Percentiles rank a stretch among this genome's conserved stretches.
Conservation (phyloP, 2,888 invertebrate genomes). For the Stenodema calcarata region DNA sequence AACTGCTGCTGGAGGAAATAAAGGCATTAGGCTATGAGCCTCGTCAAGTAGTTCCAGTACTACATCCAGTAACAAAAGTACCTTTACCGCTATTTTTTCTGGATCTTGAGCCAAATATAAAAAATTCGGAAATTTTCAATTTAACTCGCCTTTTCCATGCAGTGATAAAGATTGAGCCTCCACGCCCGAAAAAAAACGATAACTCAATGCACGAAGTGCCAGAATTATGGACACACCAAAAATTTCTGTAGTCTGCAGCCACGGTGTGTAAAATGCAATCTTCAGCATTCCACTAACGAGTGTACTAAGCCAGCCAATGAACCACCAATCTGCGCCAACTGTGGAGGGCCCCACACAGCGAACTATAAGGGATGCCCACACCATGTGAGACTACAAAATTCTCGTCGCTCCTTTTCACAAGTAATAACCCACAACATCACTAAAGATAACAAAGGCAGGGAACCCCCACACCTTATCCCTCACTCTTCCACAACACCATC, state of each 20-base stretch:
- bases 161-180: neutral
- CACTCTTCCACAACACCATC: neutral
- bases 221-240: neutral
- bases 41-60: neutral
- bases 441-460: neutral
- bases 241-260: neutral
- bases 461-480: neutral
- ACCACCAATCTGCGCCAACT: neutral
- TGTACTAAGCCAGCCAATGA: neutral
- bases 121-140: neutral
- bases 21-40: too few species aligned
- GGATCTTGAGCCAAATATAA: neutral
- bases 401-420: neutral
- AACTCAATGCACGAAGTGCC: neutral
- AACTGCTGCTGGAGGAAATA: too few species aligned
- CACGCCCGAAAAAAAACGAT: neutral
- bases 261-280: neutral
- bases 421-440: neutral
- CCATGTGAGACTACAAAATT: neutral
- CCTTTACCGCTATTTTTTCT: neutral
- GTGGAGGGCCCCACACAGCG: neutral
- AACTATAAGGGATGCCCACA: neutral
- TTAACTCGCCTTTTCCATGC: neutral
- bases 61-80: slow-evolving; percentile 5
- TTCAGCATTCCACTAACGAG: neutral